Evolutionary conservation across 2,113 vertebrate species (phyloP), one percentile per base, ranked within the genome.

Genomic region (Butorides virescens): DNA sequence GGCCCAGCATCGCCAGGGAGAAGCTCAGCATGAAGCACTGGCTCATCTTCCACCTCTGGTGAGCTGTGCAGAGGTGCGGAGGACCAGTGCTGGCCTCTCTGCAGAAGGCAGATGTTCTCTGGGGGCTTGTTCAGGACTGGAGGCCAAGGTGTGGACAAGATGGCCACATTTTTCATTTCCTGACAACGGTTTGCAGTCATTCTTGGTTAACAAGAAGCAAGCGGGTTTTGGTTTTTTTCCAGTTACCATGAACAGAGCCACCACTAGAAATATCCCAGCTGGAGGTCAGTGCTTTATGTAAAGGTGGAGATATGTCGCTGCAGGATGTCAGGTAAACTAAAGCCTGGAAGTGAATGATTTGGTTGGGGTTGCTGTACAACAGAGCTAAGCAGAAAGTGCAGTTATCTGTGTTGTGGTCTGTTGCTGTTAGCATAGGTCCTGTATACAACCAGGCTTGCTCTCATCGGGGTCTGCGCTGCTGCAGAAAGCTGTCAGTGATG

Each of bases 11-110:
- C 1, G 2, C 18, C 39, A 30, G 56, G 27, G 49, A 65, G 47
- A 77, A 77, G 62, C 47, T 80, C 15, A 21, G 34, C 36, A 17
- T 1, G 8, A 55, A 75, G 80, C 8, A 2, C 4, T 55, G 52
- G 6, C 7, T 0, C 2, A 2, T 72, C 29, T 61, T 52, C 32
- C 34, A 53, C 53, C 62, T 58, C 36, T 23, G 2, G 3, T 4
- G 63, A 61, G 44, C 66, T 0, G 1, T n/a, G 46, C 25, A 55
- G 61, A 47, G 39, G 14, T 15, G 37, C 5, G 2, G 74, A 37
- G 49, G 15, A 32, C 9, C 37, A 20, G 49, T 27, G 76, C 76
- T 84, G 82, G 34, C 76, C n/a, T 34, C 65, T 68, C 65, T 85
- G 65, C 20, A 22, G 62, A 47, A 91, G 49, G 89, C 76, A 74